phyloP scores from a whole-genome alignment of 2,797 vertebrate genomes.

The Antrozous pallidus region DNA sequence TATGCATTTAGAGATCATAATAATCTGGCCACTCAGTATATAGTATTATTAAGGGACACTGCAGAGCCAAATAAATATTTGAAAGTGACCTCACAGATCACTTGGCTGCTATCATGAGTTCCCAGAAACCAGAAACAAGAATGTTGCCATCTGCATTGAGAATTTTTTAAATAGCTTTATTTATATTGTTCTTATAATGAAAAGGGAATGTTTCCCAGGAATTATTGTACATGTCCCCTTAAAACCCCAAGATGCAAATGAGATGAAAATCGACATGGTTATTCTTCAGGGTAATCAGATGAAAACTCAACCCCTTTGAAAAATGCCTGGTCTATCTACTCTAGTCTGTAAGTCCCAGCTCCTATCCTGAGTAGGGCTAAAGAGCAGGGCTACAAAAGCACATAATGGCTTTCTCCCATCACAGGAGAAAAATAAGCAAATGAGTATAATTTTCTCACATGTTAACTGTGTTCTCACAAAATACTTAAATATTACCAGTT shows the following conservation, averaged over 20 bases:
- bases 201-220: neutral
- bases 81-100: neutral
- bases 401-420: neutral
- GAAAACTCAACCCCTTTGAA: neutral
- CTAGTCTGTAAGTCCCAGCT: neutral
- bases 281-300: neutral
- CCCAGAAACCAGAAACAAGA: neutral
- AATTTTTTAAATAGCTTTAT: neutral
- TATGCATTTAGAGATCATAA: too few species aligned
- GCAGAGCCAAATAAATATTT: conserved; percentile 13
- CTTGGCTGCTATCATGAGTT: neutral
- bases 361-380: neutral
- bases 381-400: neutral
- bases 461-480: neutral
- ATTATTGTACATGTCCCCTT: conserved; percentile 15
- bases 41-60: neutral
- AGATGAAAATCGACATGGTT: neutral
- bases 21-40: too few species aligned
- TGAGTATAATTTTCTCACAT: neutral
- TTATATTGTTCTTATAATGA: conserved; percentile 29
- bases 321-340: neutral
- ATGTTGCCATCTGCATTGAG: neutral
- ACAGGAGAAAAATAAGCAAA: neutral
- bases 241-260: neutral
- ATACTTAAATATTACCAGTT: conserved; percentile 26